Base-by-base conservation (phyloP, 92 coral and sea anemone species). In the Parazoanthus atlanticus region DNA sequence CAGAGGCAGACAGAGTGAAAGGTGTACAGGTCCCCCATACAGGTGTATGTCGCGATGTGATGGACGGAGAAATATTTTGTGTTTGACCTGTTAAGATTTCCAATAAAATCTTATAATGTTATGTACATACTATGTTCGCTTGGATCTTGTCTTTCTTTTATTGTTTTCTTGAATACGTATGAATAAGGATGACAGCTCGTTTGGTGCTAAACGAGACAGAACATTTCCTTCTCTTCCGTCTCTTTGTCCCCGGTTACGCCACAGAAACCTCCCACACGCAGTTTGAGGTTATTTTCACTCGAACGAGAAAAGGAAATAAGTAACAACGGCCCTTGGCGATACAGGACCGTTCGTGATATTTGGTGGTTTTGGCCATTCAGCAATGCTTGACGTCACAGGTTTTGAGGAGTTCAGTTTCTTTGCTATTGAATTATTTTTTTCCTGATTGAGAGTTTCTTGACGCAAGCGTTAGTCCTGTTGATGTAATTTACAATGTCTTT, bases 331-430 rank as follows among this genome's bases (percentile, higher is more conserved):
- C 6, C 43, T 40, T 9, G 0, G 66, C 4, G 78, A 17, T 19
- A 75, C 79, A 3, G 49, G n/a, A 38, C 79, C 79, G 43, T 34
- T 36, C 58, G 0, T 13, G 58, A 52, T 52, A 15, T 8, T 71
- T 16, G 17, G 28, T 21, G 29, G 46, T 36, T n/a, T 75, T 75
- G 30, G 13, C 26, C 16, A 75, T 32, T 75, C 36, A 34, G 11
- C 41, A 75, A 52, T 52, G 25, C 36, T 73, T 73, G 77, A 36
- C 79, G 79, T 75, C 79, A 75, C 31, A 21, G 7, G 52, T 75
- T 38, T 73, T 8, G 79, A 17, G 52, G 52, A 75, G 21, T 75
- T 33, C 43, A 28, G 23, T 73, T 73, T 73, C 79, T 75, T 75
- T 75, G 79, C 16, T 75, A 34, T 75, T 75, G 15, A 74, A 74